These are phyloP conservation scores for Panthera uncia DNA, from an alignment of 2,113 vertebrate species.

Conservation along the genomic window DNA sequence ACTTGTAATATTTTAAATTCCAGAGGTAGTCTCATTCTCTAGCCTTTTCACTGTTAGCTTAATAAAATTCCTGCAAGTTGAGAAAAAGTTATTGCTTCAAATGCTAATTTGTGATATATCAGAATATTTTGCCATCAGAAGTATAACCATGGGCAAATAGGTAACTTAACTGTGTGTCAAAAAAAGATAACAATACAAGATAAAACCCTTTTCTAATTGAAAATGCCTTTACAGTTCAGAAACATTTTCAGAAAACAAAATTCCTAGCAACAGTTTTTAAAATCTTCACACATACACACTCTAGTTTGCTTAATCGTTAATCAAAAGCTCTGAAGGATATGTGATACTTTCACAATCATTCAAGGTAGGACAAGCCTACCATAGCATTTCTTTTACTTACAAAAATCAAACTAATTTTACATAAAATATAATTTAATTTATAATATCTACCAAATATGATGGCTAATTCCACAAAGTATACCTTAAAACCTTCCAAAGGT, in stretches of 20 bases:
- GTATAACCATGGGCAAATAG: constrained; percentile 13
- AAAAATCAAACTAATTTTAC: constrained; percentile 45
- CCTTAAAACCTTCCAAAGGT: not conserved
- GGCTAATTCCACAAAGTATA: constrained; percentile 23
- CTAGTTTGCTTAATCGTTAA: constrained; percentile 26
- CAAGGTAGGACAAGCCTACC: not conserved
- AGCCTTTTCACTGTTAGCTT: not conserved
- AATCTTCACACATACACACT: constrained; percentile 40
- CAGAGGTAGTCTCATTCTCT: not conserved
- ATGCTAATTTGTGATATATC: not conserved
- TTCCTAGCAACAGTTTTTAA: not conserved
- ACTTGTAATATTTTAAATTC: constrained; percentile 31
- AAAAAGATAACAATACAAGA: constrained; percentile 26
- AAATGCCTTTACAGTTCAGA: constrained; percentile 50
- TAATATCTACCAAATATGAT: constrained; percentile 7
- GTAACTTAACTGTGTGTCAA: constrained; percentile 26
- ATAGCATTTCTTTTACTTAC: constrained; percentile 23
- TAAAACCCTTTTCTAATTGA: constrained; percentile 26
- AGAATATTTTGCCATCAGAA: constrained; percentile 48
- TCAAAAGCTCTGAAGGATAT: constrained; percentile 18
- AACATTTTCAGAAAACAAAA: constrained; percentile 63
- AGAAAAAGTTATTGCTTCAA: constrained; percentile 20
- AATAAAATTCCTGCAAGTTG: constrained; percentile 22
- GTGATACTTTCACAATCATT: not conserved
- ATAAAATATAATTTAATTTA: constrained; percentile 49